Evolutionary conservation across 2,888 invertebrate species (phyloP).

Genomic region (Nymphalis polychloros): DNA sequence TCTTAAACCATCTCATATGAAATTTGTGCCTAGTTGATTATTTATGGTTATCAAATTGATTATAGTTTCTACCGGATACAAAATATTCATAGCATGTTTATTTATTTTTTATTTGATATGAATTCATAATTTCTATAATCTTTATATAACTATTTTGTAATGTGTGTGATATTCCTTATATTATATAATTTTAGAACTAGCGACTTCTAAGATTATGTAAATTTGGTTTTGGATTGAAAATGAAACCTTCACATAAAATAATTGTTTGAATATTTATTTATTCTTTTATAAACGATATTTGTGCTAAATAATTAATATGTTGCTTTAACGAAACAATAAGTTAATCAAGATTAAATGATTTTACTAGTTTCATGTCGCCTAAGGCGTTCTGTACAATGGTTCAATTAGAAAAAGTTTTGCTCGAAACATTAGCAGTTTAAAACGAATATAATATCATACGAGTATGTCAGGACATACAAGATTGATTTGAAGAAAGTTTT

Average conservation of each 20-base stretch:
- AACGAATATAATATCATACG: slow-evolving; percentile 1
- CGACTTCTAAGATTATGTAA: too few species aligned
- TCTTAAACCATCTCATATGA: slow-evolving; percentile 70
- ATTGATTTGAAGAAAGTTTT: slow-evolving; percentile 2
- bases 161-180: too few species aligned
- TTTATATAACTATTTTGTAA: too few species aligned
- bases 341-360: slow-evolving; percentile 1
- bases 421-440: background rate
- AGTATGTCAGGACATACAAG: background rate
- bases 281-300: background rate
- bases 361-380: slow-evolving; percentile 2
- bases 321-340: slow-evolving; percentile 13
- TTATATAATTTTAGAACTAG: too few species aligned
- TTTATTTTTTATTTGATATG: background rate
- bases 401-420: slow-evolving; percentile 6
- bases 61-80: slow-evolving; percentile 2
- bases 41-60: slow-evolving; percentile 8
- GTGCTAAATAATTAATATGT: slow-evolving; percentile 6
- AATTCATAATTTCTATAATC: too few species aligned
- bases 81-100: background rate
- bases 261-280: background rate
- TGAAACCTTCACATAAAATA: background rate
- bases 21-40: slow-evolving; percentile 42
- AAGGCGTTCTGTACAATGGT: slow-evolving; percentile 14
- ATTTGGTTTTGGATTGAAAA: too few species aligned